phyloP scores from a whole-genome alignment of 2,797 vertebrate species.

The Myotis daubentonii region DNA sequence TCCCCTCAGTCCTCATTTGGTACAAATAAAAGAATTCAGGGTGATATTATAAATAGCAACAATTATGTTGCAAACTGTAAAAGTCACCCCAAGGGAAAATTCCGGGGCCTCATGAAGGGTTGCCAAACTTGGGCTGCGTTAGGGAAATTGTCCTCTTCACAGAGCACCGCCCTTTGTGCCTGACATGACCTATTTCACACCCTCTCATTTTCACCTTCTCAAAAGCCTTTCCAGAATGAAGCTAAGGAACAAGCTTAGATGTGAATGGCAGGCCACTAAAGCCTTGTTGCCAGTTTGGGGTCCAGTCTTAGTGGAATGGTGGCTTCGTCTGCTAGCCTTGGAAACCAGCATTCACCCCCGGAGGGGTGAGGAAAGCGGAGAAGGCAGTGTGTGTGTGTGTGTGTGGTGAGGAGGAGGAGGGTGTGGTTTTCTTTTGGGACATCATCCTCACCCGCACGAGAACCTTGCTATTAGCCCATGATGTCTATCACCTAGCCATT shows the following conservation, averaged over 20 bases:
- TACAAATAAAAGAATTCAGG: neutral
- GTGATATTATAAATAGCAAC: neutral
- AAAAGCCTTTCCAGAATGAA: neutral
- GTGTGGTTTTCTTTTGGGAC: neutral
- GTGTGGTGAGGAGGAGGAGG: neutral
- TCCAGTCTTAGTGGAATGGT: neutral
- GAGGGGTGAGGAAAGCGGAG: neutral
- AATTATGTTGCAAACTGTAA: neutral
- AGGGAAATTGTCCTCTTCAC: neutral
- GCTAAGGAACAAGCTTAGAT: neutral
- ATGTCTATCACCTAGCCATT: neutral
- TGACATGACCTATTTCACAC: fast-evolving
- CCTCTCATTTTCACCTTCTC: neutral
- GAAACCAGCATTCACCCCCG: neutral
- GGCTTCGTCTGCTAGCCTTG: neutral
- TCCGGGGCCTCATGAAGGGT: neutral
- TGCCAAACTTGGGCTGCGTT: neutral
- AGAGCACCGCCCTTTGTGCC: neutral
- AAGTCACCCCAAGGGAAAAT: neutral
- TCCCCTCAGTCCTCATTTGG: neutral
- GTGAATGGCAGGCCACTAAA: neutral
- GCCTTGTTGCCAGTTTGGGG: neutral
- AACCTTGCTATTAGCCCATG: neutral
- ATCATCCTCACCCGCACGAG: neutral
- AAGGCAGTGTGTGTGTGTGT: too few species aligned